These are phyloP conservation scores for Camponotus vicinus DNA, from an alignment of 1,140 invertebrate species.

Conservation along the genomic window DNA sequence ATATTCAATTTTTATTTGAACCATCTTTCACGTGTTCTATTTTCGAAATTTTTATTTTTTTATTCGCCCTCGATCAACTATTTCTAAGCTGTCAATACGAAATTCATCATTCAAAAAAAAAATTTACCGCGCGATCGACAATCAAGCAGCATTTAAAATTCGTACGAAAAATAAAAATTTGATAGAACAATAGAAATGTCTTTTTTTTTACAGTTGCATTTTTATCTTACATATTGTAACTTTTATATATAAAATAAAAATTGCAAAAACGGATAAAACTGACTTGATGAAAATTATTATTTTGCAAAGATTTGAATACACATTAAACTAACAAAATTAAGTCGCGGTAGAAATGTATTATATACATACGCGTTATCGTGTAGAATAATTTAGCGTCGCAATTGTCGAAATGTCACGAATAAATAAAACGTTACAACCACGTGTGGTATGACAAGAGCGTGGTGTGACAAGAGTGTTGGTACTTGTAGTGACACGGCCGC, in stretches of 20 bases:
- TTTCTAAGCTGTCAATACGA: slow-evolving; percentile 28
- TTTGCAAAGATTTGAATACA: not conserved
- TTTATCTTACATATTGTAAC: not conserved
- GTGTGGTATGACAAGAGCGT: slow-evolving; percentile 10
- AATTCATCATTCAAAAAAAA: not conserved
- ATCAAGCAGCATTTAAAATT: not conserved
- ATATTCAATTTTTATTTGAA: not conserved
- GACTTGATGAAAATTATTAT: not conserved
- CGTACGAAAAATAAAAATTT: not conserved
- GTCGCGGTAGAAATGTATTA: not conserved
- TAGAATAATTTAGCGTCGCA: not conserved
- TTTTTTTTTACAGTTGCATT: not conserved
- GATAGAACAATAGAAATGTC: not conserved
- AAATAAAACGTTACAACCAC: slow-evolving; percentile 22
- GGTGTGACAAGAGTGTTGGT: slow-evolving; percentile 32
- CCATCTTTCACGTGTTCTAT: not conserved
- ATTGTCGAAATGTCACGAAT: slow-evolving; percentile 40
- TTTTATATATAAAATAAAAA: not conserved
- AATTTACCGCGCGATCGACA: not conserved
- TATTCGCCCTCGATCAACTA: not conserved
- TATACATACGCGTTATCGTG: not conserved
- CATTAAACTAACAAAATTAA: slow-evolving; percentile 12
- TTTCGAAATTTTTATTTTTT: not conserved
- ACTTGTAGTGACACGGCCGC: not conserved
- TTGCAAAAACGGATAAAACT: not conserved